A percentile compares a stretch with the other conserved stretches of the same genome.
phyloP scores from a whole-genome alignment of 2,113 vertebrate genomes.

The Oncorhynchus masou region DNA sequence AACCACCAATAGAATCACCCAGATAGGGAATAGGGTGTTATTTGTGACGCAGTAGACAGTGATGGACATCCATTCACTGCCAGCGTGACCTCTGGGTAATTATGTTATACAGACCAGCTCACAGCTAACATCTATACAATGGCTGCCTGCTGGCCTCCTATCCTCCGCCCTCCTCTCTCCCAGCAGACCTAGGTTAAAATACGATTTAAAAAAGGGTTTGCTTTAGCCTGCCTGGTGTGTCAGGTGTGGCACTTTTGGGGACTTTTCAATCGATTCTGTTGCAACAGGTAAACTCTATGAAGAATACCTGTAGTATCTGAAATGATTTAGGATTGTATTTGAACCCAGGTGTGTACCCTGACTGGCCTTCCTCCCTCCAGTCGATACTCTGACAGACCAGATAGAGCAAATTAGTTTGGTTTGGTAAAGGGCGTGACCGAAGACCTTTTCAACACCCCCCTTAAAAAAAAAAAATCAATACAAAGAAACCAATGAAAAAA shows the following conservation, averaged over 20 bases:
- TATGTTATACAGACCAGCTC: slow-evolving; percentile 98
- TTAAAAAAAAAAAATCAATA: slow-evolving; percentile 82
- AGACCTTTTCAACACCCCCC: slow-evolving; percentile 94
- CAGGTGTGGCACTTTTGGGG: no score
- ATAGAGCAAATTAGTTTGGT: slow-evolving; percentile 99
- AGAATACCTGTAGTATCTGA: no score
- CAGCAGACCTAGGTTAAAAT: no score
- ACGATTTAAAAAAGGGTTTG: no score
- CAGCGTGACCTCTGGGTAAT: slow-evolving; percentile 97
- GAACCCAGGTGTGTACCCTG: no score
- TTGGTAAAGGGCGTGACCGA: slow-evolving; percentile 92
- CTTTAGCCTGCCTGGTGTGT: no score
- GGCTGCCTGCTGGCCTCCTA: slow-evolving; percentile 90
- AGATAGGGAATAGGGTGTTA: no score
- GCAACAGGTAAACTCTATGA: no score
- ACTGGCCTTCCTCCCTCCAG: slow-evolving; percentile 86
- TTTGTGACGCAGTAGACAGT: slow-evolving; percentile 77
- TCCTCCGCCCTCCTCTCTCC: slow-evolving; percentile 34
- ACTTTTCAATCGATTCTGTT: no score
- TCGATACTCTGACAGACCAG: slow-evolving; percentile 98
- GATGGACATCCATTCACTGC: slow-evolving; percentile 95
- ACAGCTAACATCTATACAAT: slow-evolving; percentile 92
- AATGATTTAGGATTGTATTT: no score
- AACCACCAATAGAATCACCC: no score
- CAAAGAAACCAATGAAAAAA: slow-evolving; percentile 81